Evolutionary conservation across 2,797 vertebrate genomes (phyloP), one percentile per base, ranked within the genome.

Genomic region (Ciconia nigra): DNA sequence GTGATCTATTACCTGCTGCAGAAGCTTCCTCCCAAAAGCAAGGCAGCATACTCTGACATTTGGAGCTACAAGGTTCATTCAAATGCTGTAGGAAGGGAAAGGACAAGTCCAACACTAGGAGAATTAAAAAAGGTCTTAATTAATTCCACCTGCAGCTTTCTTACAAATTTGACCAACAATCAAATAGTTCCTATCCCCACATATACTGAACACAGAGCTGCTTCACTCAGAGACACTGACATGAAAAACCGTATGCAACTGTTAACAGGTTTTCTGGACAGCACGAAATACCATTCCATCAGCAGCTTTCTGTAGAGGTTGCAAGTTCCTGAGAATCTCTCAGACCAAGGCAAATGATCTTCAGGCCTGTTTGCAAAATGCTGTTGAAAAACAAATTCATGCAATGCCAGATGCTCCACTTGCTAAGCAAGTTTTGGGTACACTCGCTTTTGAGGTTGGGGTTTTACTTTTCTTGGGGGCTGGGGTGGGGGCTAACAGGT

Each of bases 251-350:
- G 1, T 7, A 33, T 4, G 24, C 44, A n/a, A 17, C 44, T 31
- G 8, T 13, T 9, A 13, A 10, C 10, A 5, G 49, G 4, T n/a
- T 37, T 46, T 46, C 21, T 2, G 5, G 39, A 24, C 25, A 13
- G n/a, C 42, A 37, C 9, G 0, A 20, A 47, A 26, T 5, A 17
- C 20, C 49, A 5, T 10, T n/a, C 42, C 58, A 24, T 4, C 85
- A 46, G 54, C 67, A n/a, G 11, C 59, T 33, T 39, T 10, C 24
- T 0, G 1, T 2, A 58, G 29, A 52, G 57, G 33, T 1, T 11
- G 14, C 20, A 10, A 58, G 11, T 16, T 20, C 57, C 59, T 6
- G 4, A 24, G 51, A 13, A 21, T 9, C 41, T 44, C 26, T 33
- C 1, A 2, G 69, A 70, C 7, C 15, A 28, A 22, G 17, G 42